Evolutionary conservation across 1,140 invertebrate species (phyloP), one percentile per base, ranked within the genome.

Genomic region (Sesamia nonagrioides): DNA sequence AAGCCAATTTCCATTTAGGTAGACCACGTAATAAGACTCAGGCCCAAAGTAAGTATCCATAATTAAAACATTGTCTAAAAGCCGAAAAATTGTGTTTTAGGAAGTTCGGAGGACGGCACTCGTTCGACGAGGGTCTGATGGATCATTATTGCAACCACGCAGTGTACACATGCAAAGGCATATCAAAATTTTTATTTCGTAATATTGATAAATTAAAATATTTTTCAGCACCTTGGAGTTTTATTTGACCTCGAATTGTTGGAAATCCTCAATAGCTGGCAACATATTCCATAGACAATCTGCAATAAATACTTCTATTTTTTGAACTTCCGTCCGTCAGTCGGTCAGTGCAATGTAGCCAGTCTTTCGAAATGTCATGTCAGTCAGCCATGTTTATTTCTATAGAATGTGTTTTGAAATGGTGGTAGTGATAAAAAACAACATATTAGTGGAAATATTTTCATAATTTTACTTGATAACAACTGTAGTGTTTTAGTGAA

Each of bases 311-410:
- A 61, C 6, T 66, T 54, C 66, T 63, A 71, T 37, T 58, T 82
- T 80, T 73, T 35, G 33, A 11, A 77, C 80, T 84, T 86, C 84
- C 83, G 79, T 80, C 79, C 69, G 82, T 83, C 80, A 81, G 4
- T 56, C 48, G 61, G 33, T 54, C 18, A 68, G 74, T 79, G 86
- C 79, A 80, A 79, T 71, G 56, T 75, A 61, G 73, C 77, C 73
- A 78, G 79, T 82, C 78, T 79, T 77, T 84, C 84, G 81, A 80
- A 80, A 88, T 84, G 79, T 81, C 89, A 86, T 76, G 81, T 85
- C 89, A 91, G 92, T 93, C 92, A 92, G 93, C 93, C 93, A 94
- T 94, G 92, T 94, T 94, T 93, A 88, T 86, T 88, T 84, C 84
- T 80, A 58, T 81, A 80, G 82, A 84, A 84, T 89, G 91, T 94